phyloP scores from a whole-genome alignment of 2,797 vertebrate genomes.

The Manis crassicaudata region DNA sequence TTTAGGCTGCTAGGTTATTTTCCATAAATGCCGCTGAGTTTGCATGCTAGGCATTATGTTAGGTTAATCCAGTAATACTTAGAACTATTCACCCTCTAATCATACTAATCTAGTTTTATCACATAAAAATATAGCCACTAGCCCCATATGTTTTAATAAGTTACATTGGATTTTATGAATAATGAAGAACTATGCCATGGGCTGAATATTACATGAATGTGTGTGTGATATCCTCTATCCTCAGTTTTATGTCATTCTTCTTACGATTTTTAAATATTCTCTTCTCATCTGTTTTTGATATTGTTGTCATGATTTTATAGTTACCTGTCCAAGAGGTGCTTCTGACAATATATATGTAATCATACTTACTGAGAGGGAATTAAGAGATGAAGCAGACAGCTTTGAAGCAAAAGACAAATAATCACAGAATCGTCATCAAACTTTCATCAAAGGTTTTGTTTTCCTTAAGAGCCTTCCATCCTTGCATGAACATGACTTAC shows the following conservation, averaged over 20 bases:
- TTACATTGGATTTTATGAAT: not conserved
- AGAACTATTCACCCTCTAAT: not conserved
- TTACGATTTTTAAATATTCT: not conserved
- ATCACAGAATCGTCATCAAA: not conserved
- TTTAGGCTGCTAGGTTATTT: not conserved
- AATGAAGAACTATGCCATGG: not conserved
- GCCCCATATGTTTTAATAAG: not conserved
- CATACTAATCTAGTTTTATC: not conserved
- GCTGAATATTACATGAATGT: not conserved
- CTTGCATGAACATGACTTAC: not conserved
- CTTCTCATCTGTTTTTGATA: conserved; percentile 1
- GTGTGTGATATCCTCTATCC: not conserved
- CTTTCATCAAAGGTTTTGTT: not conserved
- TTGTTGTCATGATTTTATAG: not conserved
- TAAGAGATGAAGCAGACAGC: not conserved
- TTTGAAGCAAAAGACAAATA: not conserved
- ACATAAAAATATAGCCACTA: not conserved
- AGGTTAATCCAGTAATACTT: not conserved
- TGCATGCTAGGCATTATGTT: not conserved
- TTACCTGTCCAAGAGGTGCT: not conserved
- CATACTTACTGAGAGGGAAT: not conserved
- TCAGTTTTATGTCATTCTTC: not conserved
- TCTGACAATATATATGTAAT: not conserved
- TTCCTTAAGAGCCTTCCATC: not conserved
- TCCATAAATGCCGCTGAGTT: not conserved